Base-by-base conservation (phyloP, 2,888 invertebrate species). In the Empis stercorea region DNA sequence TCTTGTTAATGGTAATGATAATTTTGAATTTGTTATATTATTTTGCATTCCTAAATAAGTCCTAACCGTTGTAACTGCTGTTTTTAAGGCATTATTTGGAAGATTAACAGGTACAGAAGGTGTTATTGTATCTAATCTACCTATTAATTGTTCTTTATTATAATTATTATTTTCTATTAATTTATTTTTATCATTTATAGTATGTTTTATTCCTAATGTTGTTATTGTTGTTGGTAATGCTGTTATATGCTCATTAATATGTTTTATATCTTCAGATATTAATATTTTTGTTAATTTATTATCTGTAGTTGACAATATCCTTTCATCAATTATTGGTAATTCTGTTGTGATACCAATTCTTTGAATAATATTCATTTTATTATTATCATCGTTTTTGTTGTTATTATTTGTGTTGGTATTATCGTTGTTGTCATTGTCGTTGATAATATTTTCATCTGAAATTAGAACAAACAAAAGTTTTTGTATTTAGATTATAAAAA, bases 1-100 rank as follows among this genome's bases (percentile, higher is more conserved):
- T 27, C 23, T 27, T 27, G 23, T 27, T 27, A 27, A 38, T 20
- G 60, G 1, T 68, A 68, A 44, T 64, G 68, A 47, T 56, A 55
- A 10, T 65, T 66, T 51, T 32, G 46, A 42, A 14, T 44, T 43
- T 37, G 47, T 50, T 9, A 48, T 45, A 39, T 48, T 50, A 16
- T 45, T 50, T 47, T 50, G 50, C 48, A 48, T 48, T 30, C 50
- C 50, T 43, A 52, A 46, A 43, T 52, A 52, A 11, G 48, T 52
- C 44, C 50, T 41, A 11, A 50, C 44, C 38, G 50, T 50, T 40
- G 52, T 50, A 10, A 46, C 32, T 46, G 49, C 30, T 36, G 47
- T 30, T 23, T 45, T 39, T 46, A 48, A 47, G 47, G 47, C 44
- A 40, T 23, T 40, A 44, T 47, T 43, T 38, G 42, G 37, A 30